Evolutionary conservation across 2,888 invertebrate species (phyloP).

Genomic region (Neoitamus cyanurus): DNA sequence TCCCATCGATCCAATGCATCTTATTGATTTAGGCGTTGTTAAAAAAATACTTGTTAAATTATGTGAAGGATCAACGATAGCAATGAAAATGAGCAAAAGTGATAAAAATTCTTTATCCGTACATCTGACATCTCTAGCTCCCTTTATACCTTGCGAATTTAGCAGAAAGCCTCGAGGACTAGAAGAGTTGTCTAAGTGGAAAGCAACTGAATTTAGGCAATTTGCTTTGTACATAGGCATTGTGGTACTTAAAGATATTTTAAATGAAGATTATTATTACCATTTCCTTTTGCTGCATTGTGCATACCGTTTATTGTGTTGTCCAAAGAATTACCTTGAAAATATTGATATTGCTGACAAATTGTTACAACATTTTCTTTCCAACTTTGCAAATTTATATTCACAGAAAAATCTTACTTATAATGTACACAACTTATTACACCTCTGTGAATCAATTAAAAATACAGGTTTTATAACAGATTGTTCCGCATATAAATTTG

Average conservation of each 20-base stretch:
- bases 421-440: conserved; percentile 40
- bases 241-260: conserved; percentile 19
- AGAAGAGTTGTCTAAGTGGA: conserved; percentile 21
- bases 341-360: conserved; percentile 7
- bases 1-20: conserved; percentile 31
- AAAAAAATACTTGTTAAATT: conserved; percentile 4
- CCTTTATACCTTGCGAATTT: conserved; percentile 24
- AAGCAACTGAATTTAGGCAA: conserved; percentile 41
- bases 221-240: conserved; percentile 38
- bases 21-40: conserved; percentile 19
- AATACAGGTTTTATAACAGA: conserved; percentile 14
- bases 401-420: conserved; percentile 25
- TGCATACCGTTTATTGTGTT: conserved; percentile 14
- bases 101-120: background rate
- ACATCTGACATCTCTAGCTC: background rate
- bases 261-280: conserved; percentile 28
- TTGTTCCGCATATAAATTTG: conserved; percentile 44
- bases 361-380: conserved; percentile 31
- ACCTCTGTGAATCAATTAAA: conserved; percentile 30
- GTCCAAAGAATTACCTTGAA: background rate
- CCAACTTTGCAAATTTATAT: conserved; percentile 31
- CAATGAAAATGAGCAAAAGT: background rate
- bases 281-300: conserved; percentile 32
- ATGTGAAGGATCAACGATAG: background rate
- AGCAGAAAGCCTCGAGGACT: background rate